phyloP scores from a whole-genome alignment of 2,113 vertebrate species.

The Chaetops frenatus region DNA sequence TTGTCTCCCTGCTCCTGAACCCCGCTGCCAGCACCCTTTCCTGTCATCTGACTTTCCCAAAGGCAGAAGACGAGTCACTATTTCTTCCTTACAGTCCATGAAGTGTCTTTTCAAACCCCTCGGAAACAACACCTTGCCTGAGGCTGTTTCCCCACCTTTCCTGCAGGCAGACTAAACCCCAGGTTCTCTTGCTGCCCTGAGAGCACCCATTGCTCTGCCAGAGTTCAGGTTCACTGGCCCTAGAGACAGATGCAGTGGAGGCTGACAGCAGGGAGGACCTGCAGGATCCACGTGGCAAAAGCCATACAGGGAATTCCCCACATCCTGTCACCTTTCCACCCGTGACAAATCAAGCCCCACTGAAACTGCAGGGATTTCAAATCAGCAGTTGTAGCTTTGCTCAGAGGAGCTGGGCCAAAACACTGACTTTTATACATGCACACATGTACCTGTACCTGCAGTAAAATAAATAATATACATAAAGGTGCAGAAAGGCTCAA shows the following conservation, averaged over 20 bases:
- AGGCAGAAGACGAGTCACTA: background rate
- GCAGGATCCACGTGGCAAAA: fast-evolving
- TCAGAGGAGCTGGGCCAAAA: background rate
- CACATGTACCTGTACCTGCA: fast-evolving
- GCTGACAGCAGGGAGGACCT: background rate
- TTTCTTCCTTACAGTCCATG: background rate
- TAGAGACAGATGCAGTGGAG: fast-evolving
- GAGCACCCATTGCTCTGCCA: background rate
- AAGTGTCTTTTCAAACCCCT: background rate
- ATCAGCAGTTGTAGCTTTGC: background rate
- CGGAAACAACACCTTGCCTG: background rate
- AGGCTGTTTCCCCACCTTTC: background rate
- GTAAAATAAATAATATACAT: background rate
- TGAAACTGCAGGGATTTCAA: background rate
- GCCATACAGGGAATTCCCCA: fast-evolving
- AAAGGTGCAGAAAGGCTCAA: background rate
- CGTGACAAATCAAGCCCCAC: background rate
- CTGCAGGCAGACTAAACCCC: background rate
- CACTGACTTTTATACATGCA: background rate
- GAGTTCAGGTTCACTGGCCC: background rate
- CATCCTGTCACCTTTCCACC: background rate
- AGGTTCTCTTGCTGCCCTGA: background rate
- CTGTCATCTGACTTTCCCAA: background rate
- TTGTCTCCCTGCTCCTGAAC: background rate
- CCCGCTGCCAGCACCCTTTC: background rate